A percentile compares a stretch with the other conserved stretches of the same genome.
Conservation (phyloP, 2,113 vertebrate species). For the Lichenostomus cassidix region DNA sequence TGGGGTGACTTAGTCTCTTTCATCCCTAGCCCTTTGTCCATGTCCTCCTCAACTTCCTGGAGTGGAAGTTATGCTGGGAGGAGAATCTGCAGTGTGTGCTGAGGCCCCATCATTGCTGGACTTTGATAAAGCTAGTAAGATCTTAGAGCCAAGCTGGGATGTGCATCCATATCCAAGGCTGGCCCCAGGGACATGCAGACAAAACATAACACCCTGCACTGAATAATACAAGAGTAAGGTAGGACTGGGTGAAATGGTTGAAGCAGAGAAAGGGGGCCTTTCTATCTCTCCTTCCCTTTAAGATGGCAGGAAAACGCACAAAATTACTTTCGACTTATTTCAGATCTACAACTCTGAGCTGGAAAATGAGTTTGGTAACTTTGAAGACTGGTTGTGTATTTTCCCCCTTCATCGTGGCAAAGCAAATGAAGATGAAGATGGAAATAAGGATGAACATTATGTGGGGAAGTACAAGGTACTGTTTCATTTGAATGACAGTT, state of each 20-base stretch:
- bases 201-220: not conserved
- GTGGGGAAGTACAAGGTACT: constrained; percentile 95
- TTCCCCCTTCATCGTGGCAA: constrained; percentile 87
- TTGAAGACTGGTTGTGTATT: constrained; percentile 89
- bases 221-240: not conserved
- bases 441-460: constrained; percentile 78
- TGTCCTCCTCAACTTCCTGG: not conserved
- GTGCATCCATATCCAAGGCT: not conserved
- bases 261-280: not conserved
- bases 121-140: not conserved
- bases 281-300: not conserved
- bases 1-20: not conserved
- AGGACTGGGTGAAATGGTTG: not conserved
- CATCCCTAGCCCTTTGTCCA: not conserved
- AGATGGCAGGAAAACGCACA: not conserved
- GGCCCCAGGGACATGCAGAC: not conserved
- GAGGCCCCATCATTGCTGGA: not conserved
- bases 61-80: not conserved
- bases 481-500: not conserved
- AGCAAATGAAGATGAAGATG: constrained; percentile 82
- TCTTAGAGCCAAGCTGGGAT: not conserved
- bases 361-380: constrained; percentile 88
- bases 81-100: not conserved
- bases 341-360: constrained; percentile 87
- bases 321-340: not conserved